Base-by-base conservation (phyloP, 2,888 invertebrate genomes). In the Eustalomyia histrio region DNA sequence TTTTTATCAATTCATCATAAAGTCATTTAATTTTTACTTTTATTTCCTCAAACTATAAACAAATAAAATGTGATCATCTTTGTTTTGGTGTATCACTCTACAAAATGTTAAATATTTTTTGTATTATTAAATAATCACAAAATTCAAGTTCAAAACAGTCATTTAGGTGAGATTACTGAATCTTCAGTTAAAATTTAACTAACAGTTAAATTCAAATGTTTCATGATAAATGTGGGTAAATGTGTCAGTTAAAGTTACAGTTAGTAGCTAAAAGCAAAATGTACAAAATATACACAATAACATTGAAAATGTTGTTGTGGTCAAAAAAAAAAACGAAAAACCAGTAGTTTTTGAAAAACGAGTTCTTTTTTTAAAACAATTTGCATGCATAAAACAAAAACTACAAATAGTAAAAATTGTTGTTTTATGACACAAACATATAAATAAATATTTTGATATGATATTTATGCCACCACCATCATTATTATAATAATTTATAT, bases 131-230 rank as follows among this genome's bases (percentile, higher is more conserved):
- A 47, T 47, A n/a, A 47, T 47, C 3, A 39, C 2, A n/a, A n/a
- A 47, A 47, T n/a, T 47, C 43, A 47, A 47, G 43, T 47, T 47
- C n/a, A 47, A 47, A 47, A n/a, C n/a, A 47, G 43, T 10, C n/a
- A 47, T 47, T 47, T 47, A n/a, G n/a, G n/a, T n/a, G n/a, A n/a
- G n/a, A n/a, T n/a, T n/a, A n/a, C n/a, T n/a, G n/a, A n/a, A n/a
- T n/a, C n/a, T n/a, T n/a, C n/a, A n/a, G n/a, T n/a, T n/a, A n/a
- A n/a, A n/a, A n/a, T n/a, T n/a, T n/a, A n/a, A n/a, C n/a, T n/a
- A n/a, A n/a, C n/a, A n/a, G n/a, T n/a, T n/a, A n/a, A n/a, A n/a
- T n/a, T n/a, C n/a, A n/a, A n/a, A n/a, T n/a, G n/a, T n/a, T n/a
- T n/a, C n/a, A n/a, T n/a, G n/a, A n/a, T n/a, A n/a, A n/a, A n/a